Conservation (phyloP, 2,113 vertebrate species). For the Gracilinanus agilis region DNA sequence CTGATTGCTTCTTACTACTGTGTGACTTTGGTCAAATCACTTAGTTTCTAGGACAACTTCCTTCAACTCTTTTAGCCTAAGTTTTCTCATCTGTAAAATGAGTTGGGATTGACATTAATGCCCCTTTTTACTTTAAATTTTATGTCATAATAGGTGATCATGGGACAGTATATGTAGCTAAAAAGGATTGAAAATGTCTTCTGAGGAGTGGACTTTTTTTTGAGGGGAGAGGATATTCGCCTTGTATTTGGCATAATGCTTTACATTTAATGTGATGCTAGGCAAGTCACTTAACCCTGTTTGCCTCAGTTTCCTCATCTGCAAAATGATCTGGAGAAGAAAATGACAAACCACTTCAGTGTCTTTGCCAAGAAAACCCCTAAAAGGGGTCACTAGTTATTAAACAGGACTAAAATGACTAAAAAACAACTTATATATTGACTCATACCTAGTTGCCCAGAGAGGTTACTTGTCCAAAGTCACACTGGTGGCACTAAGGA, state of each 20-base stretch:
- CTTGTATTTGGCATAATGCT: not conserved
- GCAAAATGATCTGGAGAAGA: too few species aligned
- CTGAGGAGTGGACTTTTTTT: not conserved
- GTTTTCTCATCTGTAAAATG: not conserved
- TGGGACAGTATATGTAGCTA: not conserved
- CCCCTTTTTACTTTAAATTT: not conserved
- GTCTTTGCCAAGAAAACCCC: too few species aligned
- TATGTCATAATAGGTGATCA: not conserved
- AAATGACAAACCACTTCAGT: too few species aligned
- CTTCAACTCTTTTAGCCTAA: not conserved
- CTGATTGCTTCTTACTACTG: not conserved
- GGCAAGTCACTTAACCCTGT: too few species aligned
- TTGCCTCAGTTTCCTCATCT: too few species aligned
- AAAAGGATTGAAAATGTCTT: not conserved
- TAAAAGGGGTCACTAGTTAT: too few species aligned
- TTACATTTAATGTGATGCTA: not conserved
- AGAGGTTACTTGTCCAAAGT: not conserved
- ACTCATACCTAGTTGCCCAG: not conserved
- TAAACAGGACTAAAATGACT: too few species aligned
- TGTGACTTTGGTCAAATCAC: not conserved
- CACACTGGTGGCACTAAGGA: not conserved
- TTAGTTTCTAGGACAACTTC: not conserved
- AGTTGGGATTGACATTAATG: not conserved
- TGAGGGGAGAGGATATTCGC: not conserved
- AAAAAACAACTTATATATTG: not conserved